Evolutionary conservation across 2,113 vertebrate genomes (phyloP), one percentile per base, ranked within the genome.

Genomic region (Anas platyrhynchos): DNA sequence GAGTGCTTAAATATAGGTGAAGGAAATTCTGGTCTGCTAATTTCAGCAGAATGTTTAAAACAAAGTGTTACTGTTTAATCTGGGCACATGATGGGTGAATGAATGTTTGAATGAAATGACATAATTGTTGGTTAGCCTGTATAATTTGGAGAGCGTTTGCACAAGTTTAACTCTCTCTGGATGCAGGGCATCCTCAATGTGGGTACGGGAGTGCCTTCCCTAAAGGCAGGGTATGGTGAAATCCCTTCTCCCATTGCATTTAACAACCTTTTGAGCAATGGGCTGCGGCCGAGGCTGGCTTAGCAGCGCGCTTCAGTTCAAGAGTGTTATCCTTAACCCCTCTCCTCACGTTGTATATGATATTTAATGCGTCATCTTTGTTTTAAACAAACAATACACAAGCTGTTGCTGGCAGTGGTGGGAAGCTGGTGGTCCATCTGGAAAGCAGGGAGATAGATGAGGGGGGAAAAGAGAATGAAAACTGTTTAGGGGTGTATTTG

Each of bases 321-420:
- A 59, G 75, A 88, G 85, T 59, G 68, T 95, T 97, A 89, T 83
- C 95, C 94, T 96, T 92, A 96, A 97, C 95, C 97, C 96, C 83
- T 95, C 95, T 97, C 97, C 95, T 96, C 95, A 80, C 93, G 62
- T 97, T 68, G 95, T 98, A 97, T 98, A 98, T 98, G 98, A 99
- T 98, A 98, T 99, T 99, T 98, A 98, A 98, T 99, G 98, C 97
- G 92, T 99, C 98, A 99, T 98, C 98, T 99, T 99, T 98, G 98
- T 99, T 99, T 98, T 98, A 98, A 98, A 97, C 98, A 98, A 98
- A 98, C 98, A 98, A 98, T 97, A 96, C 96, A 31, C 98, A 99
- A 99, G 98, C 98, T 99, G 98, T 98, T 98, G 98, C 98, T 99
- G 98, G 98, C 98, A 98, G 74, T 97, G 98, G 96, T 97, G 93